Base-by-base conservation (phyloP, 2,113 vertebrate genomes). In the Acinonyx jubatus region DNA sequence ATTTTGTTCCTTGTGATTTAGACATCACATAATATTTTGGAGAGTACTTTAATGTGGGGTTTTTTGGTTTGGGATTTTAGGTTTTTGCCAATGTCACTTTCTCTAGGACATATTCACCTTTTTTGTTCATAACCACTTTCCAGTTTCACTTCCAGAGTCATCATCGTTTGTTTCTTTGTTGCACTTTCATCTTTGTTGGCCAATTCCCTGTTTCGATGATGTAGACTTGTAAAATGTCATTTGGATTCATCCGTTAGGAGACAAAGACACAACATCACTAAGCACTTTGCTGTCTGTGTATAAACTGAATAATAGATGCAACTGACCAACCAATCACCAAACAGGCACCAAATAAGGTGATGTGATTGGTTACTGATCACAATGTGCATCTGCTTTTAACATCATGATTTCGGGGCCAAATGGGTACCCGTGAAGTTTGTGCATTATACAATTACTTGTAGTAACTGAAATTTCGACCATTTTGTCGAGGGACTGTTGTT, bases 1-100 rank as follows among this genome's bases (percentile, higher is more conserved):
- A 50, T 91, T 93, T 90, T 82, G 33, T 80, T 97, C 63, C n/a
- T 88, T 36, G n/a, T 57, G 55, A 63, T 71, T 78, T 61, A 92
- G 96, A 71, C 52, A 29, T 92, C 9, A 7, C 45, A 3, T 52
- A 84, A 27, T 71, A n/a, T 92, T 14, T 84, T 25, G 18, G 81
- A 96, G 68, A 52, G 25, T 76, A 90, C 18, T 88, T 97, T 90
- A 82, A 76, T 8, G n/a, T 31, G 23, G 5, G 74, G 7, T 65
- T 71, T 90, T 74, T 80, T 10, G 4, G 8, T 41, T 88, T 29
- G 29, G 4, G 18, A 0, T 78, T 52, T 21, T 0, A 25, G 16
- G 3, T n/a, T 86, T 65, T 36, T 52, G 27, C 13, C 14, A 79
- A 1, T 29, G 0, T 86, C 38, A 41, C n/a, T 92, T 86, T 69